Base-by-base conservation (phyloP, 2,113 vertebrate genomes). In the Promerops cafer region DNA sequence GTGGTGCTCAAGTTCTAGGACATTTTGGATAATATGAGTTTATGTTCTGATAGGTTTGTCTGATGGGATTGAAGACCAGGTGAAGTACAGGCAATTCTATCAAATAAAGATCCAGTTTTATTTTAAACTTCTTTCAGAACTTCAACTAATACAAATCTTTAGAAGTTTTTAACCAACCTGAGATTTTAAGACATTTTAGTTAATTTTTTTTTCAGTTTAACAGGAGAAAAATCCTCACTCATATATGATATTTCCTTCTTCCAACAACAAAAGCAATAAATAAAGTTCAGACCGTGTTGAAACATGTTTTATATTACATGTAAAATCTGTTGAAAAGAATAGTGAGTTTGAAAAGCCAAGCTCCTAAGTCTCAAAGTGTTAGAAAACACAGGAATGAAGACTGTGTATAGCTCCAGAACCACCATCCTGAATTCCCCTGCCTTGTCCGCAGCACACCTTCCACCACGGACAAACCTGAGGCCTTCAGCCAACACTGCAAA, bases 211-310 rank as follows among this genome's bases (percentile, higher is more conserved):
- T 94, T 52, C 39, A 30, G 22, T 85, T 84, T 93, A 69, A 69
- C 17, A 37, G 35, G 10, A 68, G 49, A 87, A 95, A 95, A 93
- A 75, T 53, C 21, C n/a, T 28, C n/a, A 65, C 23, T 72, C 1
- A 0, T 35, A 53, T 40, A 19, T 63, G 63, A 52, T 93, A 77
- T 90, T 92, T 74, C 30, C 33, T 83, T 74, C 49, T 90, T 85
- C 69, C 53, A 95, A 42, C 17, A 95, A 79, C 28, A 88, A 95
- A 79, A 93, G 28, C 40, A 80, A 74, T 75, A 90, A 92, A 84
- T 78, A 72, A 91, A 64, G n/a, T 30, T 90, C 83, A 74, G 42
- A 45, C 16, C 81, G 27, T 70, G 40, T 33, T 77, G 76, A 80
- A 95, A 88, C 26, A 65, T 63, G 39, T 69, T 95, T 90, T 80